Percentiles rank a stretch among this genome's conserved stretches.
Conservation (phyloP, 1,140 invertebrate genomes). For the Bombus sibiricus region DNA sequence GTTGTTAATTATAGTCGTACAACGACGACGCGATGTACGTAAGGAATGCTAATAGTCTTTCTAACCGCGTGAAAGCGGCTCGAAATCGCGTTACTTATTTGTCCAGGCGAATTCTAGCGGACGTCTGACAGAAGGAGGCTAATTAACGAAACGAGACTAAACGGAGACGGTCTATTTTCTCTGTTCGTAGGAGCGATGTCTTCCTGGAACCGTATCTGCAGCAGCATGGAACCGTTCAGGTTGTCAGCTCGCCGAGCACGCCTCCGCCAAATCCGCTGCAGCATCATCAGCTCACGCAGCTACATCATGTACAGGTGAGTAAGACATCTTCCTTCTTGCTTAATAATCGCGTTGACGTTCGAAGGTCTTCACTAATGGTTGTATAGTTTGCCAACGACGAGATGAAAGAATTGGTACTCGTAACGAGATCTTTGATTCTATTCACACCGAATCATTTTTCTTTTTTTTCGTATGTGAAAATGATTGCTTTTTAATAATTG, state of each 20-base stretch:
- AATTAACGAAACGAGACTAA: slow-evolving; percentile 41
- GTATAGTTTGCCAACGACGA: not conserved
- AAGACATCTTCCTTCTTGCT: too few relatives aligned
- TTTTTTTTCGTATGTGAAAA: too few relatives aligned
- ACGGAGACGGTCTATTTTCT: slow-evolving; percentile 20
- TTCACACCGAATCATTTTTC: too few relatives aligned
- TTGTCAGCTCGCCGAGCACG: slow-evolving; percentile 79
- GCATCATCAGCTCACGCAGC: slow-evolving; percentile 79
- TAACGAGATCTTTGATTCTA: too few relatives aligned
- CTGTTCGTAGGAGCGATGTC: slow-evolving; percentile 80
- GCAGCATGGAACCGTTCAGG: slow-evolving; percentile 78
- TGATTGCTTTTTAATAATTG: too few relatives aligned
- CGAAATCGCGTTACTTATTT: not conserved
- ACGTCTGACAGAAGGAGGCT: not conserved
- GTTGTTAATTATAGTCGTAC: not conserved
- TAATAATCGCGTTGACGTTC: not conserved
- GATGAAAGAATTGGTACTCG: too few relatives aligned
- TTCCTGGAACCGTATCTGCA: slow-evolving; percentile 81
- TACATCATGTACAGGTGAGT: slow-evolving; percentile 81
- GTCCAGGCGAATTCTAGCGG: slow-evolving; percentile 8
- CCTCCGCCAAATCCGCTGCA: slow-evolving; percentile 79
- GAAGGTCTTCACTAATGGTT: too few relatives aligned
- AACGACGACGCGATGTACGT: not conserved
- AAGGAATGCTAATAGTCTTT: not conserved
- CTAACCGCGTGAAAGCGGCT: slow-evolving; percentile 5